These are phyloP conservation scores for Panorpa germanica DNA, from an alignment of 2,888 invertebrate genomes.

Conservation along the genomic window DNA sequence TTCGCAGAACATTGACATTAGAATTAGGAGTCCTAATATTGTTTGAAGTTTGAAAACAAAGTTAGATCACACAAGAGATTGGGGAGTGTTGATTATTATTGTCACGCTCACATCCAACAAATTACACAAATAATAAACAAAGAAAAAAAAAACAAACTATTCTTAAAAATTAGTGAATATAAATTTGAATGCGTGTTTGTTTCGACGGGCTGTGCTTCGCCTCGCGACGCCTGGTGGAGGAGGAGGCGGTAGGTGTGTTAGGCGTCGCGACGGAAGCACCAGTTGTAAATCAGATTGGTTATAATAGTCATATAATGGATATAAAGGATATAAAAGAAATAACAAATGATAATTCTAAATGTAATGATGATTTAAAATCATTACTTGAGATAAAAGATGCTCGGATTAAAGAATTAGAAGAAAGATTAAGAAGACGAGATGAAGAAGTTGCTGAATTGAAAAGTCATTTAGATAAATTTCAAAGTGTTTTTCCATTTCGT, in stretches of 20 bases:
- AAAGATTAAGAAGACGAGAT: slow-evolving; percentile 48
- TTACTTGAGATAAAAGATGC: slow-evolving; percentile 43
- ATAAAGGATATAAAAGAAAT: slow-evolving; percentile 14
- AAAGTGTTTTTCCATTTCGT: slow-evolving; percentile 62
- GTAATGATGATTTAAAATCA: slow-evolving; percentile 39
- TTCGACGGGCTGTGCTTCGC: slow-evolving; percentile 82
- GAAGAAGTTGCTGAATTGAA: slow-evolving; percentile 67
- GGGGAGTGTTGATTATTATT: too few species aligned
- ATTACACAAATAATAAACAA: not conserved
- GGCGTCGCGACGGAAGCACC: slow-evolving; percentile 24
- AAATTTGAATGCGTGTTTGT: slow-evolving; percentile 81
- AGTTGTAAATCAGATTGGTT: not conserved
- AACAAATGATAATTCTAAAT: slow-evolving; percentile 33
- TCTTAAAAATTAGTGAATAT: not conserved
- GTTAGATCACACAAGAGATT: too few species aligned
- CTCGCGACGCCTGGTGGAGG: slow-evolving; percentile 65
- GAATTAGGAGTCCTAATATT: too few species aligned
- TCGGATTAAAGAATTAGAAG: slow-evolving; percentile 59
- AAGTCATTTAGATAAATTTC: slow-evolving; percentile 78
- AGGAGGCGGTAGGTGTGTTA: slow-evolving; percentile 44
- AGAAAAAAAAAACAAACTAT: slow-evolving; percentile 1
- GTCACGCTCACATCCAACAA: too few species aligned
- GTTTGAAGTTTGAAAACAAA: too few species aligned
- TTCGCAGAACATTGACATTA: too few species aligned
- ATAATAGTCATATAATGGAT: not conserved